A percentile compares a stretch with the other conserved stretches of the same genome.
Conservation (phyloP, 1,140 invertebrate genomes). For the Formica exsecta region DNA sequence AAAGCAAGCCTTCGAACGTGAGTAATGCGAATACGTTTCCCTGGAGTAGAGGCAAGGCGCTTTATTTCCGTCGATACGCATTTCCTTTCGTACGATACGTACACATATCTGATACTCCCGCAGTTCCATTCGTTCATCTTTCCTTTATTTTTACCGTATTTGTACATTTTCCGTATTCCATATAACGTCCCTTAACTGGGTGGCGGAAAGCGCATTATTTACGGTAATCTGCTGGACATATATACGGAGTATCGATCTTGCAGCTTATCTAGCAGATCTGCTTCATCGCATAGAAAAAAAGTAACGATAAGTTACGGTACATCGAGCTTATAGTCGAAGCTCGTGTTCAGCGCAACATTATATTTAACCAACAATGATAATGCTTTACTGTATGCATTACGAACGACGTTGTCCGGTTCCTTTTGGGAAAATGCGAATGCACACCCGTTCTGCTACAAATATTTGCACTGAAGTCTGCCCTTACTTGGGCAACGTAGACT, state of each 20-base stretch:
- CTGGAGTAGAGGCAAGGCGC: background rate
- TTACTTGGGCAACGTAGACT: constrained; percentile 43
- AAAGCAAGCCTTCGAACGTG: constrained; percentile 58
- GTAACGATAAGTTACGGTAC: constrained; percentile 37
- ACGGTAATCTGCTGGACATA: constrained; percentile 52
- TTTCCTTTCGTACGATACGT: constrained; percentile 57
- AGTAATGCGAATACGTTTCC: constrained; percentile 66
- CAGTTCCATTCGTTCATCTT: constrained; percentile 39
- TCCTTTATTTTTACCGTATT: constrained; percentile 32
- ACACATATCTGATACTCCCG: constrained; percentile 18
- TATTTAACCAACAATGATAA: constrained; percentile 56
- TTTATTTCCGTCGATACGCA: constrained; percentile 68
- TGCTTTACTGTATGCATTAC: constrained; percentile 40
- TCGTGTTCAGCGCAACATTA: background rate
- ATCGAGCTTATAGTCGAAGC: constrained; percentile 17
- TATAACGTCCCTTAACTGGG: constrained; percentile 42
- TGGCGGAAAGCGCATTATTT: constrained; percentile 54
- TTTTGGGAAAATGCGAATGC: constrained; percentile 17
- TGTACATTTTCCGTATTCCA: constrained; percentile 9
- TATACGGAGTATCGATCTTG: constrained; percentile 38
- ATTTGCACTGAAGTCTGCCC: constrained; percentile 56
- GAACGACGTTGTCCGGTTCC: background rate
- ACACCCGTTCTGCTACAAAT: constrained; percentile 45
- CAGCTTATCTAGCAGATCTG: constrained; percentile 36
- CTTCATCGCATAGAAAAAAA: constrained; percentile 31